Conservation (phyloP, 1,140 invertebrate species). For the Phocides pigmalion region DNA sequence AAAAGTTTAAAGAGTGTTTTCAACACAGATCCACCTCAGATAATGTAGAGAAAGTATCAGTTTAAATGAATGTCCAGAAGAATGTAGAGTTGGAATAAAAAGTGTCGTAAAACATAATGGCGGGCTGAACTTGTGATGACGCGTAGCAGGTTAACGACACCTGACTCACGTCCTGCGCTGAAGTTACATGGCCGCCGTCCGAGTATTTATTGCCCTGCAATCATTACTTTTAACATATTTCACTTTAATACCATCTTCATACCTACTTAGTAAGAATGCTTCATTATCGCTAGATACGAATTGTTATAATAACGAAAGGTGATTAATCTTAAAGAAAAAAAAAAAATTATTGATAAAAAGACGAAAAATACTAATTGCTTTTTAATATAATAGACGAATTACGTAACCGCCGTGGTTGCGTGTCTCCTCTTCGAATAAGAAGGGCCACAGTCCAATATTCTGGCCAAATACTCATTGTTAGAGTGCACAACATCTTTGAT, state of each 20-base stretch:
- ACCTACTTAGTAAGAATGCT: background rate
- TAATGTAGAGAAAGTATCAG: background rate
- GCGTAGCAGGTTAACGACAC: slow-evolving; percentile 68
- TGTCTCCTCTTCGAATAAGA: no score
- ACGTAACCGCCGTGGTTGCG: no score
- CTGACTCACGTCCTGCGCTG: slow-evolving; percentile 69
- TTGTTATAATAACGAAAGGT: background rate
- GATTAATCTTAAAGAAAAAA: background rate
- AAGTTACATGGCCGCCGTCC: slow-evolving; percentile 46
- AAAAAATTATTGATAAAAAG: background rate
- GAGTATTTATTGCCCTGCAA: slow-evolving; percentile 42
- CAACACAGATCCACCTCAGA: background rate
- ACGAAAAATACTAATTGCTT: no score
- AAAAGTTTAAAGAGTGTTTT: no score
- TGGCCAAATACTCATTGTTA: no score
- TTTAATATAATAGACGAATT: no score
- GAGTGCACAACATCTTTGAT: no score
- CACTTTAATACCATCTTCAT: slow-evolving; percentile 2
- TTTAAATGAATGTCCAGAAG: slow-evolving; percentile 29
- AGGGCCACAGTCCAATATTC: no score
- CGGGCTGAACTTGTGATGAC: slow-evolving; percentile 60
- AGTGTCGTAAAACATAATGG: slow-evolving; percentile 58
- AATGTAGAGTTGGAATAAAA: slow-evolving; percentile 47
- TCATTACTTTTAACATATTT: slow-evolving; percentile 30
- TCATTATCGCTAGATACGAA: background rate